Evolutionary conservation across 2,888 invertebrate species (phyloP).

Genomic region (Pterostichus niger): DNA sequence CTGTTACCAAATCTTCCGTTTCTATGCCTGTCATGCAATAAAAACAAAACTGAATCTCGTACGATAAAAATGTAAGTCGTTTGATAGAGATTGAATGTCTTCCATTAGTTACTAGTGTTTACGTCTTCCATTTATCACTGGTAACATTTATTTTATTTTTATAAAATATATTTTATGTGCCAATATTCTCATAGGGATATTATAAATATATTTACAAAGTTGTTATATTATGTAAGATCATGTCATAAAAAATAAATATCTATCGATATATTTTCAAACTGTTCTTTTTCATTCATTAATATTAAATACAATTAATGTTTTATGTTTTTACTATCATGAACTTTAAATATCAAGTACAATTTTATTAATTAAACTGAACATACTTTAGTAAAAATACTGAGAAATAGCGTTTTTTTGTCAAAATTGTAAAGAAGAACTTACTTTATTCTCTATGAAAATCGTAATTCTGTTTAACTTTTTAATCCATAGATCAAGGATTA

Average conservation of each 20-base stretch:
- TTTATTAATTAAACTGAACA: too few relatives aligned
- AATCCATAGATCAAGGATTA: too few relatives aligned
- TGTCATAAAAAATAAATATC: constrained; percentile 18
- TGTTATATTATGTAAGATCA: constrained; percentile 27
- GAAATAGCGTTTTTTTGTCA: too few relatives aligned
- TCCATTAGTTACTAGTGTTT: constrained; percentile 40
- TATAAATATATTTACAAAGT: constrained; percentile 38
- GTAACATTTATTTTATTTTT: constrained; percentile 55
- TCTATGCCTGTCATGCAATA: constrained; percentile 75
- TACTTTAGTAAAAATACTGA: too few relatives aligned
- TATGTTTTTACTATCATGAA: neutral
- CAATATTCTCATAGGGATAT: constrained; percentile 39
- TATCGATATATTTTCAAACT: constrained; percentile 28
- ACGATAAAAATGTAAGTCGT: constrained; percentile 6
- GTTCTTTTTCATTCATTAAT: neutral
- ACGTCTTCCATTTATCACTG: constrained; percentile 8
- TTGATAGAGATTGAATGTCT: constrained; percentile 29
- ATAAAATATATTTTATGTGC: constrained; percentile 41
- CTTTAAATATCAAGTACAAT: too few relatives aligned
- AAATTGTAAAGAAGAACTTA: too few relatives aligned
- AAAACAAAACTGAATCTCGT: constrained; percentile 52
- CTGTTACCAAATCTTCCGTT: constrained; percentile 72
- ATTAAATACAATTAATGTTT: neutral
- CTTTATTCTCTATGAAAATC: too few relatives aligned
- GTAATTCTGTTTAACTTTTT: too few relatives aligned